Evolutionary conservation across 2,888 invertebrate genomes (phyloP).

Genomic region (Drosophila flavopinicola): DNA sequence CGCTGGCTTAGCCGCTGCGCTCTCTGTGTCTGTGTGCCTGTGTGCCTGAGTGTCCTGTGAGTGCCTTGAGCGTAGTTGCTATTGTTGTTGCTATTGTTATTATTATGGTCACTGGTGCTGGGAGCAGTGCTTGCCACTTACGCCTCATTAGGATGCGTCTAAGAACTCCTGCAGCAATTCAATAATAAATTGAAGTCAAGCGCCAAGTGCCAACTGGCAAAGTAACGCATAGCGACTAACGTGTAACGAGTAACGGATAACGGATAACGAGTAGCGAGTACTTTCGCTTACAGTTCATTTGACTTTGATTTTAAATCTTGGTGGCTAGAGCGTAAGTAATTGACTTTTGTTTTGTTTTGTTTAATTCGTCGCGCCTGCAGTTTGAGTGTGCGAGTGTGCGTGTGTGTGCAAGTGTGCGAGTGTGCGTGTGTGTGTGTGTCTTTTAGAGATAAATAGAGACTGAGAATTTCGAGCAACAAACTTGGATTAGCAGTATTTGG

Average conservation of each 20-base stretch:
- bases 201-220: slow-evolving; percentile 43
- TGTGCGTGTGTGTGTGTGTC: neutral
- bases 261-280: slow-evolving; percentile 18
- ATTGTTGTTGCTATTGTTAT: slow-evolving; percentile 15
- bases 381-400: neutral
- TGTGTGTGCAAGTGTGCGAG: slow-evolving; percentile 8
- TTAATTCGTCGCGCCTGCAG: too few species aligned
- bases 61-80: slow-evolving; percentile 49
- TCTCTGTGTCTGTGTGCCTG: slow-evolving; percentile 29
- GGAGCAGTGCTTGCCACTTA: slow-evolving; percentile 74
- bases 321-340: slow-evolving; percentile 11
- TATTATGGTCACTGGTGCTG: slow-evolving; percentile 54
- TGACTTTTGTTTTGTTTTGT: too few species aligned
- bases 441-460: slow-evolving; percentile 42
- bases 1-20: slow-evolving; percentile 33
- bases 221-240: slow-evolving; percentile 13
- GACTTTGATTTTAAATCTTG: slow-evolving; percentile 9
- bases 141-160: slow-evolving; percentile 80
- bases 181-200: slow-evolving; percentile 59
- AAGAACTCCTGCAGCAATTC: slow-evolving; percentile 70
- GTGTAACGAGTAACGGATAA: slow-evolving; percentile 30
- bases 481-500: slow-evolving; percentile 48
- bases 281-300: slow-evolving; percentile 17
- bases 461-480: slow-evolving; percentile 56
- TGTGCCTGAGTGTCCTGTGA: slow-evolving; percentile 36